Evolutionary conservation across 2,113 vertebrate genomes (phyloP).

Genomic region (Gallinago jamesoni): DNA sequence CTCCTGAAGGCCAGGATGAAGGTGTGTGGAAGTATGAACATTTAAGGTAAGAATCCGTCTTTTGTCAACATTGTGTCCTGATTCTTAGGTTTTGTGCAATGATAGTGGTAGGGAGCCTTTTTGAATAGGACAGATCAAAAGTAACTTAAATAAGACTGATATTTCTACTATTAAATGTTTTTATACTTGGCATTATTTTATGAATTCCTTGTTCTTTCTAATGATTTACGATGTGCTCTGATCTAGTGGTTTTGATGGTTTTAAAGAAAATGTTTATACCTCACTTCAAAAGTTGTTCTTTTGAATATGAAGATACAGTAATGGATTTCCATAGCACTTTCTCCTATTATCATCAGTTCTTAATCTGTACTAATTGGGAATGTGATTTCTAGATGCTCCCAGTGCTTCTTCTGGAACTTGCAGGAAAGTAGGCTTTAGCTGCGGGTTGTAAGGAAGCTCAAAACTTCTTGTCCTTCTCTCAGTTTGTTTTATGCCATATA

Average conservation of each 20-base stretch:
- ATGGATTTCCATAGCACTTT: background rate
- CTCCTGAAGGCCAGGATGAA: slow-evolving; percentile 98
- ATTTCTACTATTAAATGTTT: background rate
- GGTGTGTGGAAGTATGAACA: slow-evolving; percentile 99
- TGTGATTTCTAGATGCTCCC: background rate
- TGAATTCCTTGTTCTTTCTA: background rate
- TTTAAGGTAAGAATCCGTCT: slow-evolving; percentile 84
- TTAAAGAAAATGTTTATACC: background rate
- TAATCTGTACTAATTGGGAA: background rate
- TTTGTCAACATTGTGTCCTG: background rate
- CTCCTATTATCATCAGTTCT: background rate
- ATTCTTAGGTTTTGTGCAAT: background rate
- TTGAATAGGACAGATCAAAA: background rate
- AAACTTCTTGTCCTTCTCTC: background rate
- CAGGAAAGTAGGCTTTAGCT: background rate
- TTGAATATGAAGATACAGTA: background rate
- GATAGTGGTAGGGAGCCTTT: background rate
- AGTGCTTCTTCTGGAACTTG: background rate
- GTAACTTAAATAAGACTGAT: background rate
- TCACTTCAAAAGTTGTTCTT: background rate
- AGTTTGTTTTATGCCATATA: background rate
- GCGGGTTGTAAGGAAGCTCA: background rate
- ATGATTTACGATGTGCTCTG: background rate
- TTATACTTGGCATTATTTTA: background rate
- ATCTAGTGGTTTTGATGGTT: background rate